phyloP scores from a whole-genome alignment of 2,888 invertebrate species.

The Fabriciana adippe region DNA sequence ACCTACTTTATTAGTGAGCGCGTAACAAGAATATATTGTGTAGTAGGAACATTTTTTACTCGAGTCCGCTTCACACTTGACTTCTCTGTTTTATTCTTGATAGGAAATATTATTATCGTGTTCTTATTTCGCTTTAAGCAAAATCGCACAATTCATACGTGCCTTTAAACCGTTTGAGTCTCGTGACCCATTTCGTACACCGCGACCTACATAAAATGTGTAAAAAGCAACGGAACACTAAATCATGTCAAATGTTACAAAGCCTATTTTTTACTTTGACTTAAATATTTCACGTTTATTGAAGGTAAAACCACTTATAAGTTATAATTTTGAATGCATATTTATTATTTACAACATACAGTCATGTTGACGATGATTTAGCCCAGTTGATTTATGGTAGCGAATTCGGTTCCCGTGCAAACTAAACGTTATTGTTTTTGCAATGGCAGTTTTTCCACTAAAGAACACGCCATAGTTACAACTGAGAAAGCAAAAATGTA shows the following conservation, averaged over 20 bases:
- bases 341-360: neutral
- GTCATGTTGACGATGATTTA: too few relatives aligned
- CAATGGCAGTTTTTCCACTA: too few relatives aligned
- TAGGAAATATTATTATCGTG: neutral
- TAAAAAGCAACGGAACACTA: slow-evolving; percentile 26
- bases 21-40: too few relatives aligned
- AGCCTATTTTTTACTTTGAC: neutral
- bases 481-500: too few relatives aligned
- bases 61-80: too few relatives aligned
- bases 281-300: slow-evolving; percentile 8
- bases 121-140: slow-evolving; percentile 11
- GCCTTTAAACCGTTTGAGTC: slow-evolving; percentile 49
- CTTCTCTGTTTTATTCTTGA: neutral
- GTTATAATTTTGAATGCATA: neutral
- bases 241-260: slow-evolving; percentile 26
- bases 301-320: slow-evolving; percentile 2
- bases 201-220: slow-evolving; percentile 39
- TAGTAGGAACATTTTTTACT: too few relatives aligned
- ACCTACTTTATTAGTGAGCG: too few relatives aligned
- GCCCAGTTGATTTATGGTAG: too few relatives aligned
- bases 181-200: slow-evolving; percentile 48
- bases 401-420: too few relatives aligned
- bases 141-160: slow-evolving; percentile 37
- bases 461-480: too few relatives aligned
- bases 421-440: too few relatives aligned